These are phyloP conservation scores for Phrynosoma platyrhinos DNA, from an alignment of 2,113 vertebrate species.

Conservation along the genomic window DNA sequence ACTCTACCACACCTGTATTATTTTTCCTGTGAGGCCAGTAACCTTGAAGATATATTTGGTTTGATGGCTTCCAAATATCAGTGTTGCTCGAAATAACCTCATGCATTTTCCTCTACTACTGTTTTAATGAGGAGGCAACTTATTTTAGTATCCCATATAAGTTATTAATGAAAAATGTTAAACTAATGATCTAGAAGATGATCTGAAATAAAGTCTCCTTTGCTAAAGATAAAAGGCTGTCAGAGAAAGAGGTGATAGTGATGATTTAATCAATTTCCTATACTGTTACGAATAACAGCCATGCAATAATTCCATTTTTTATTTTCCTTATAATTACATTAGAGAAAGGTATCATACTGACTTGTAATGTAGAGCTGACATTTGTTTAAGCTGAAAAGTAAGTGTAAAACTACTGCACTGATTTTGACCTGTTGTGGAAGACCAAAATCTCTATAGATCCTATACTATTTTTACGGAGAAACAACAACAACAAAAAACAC, in stretches of 20 bases:
- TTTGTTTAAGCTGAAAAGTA: background rate
- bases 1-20: background rate
- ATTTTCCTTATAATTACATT: background rate
- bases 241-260: background rate
- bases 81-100: background rate
- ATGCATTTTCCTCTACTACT: conserved; percentile 34
- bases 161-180: conserved; percentile 48
- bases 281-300: background rate
- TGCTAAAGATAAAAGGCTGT: background rate
- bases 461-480: background rate
- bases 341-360: background rate
- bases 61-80: conserved; percentile 9
- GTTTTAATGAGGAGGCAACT: conserved; percentile 49
- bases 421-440: background rate
- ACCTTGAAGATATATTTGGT: background rate
- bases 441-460: background rate
- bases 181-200: conserved; percentile 46
- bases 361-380: background rate
- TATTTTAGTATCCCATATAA: conserved; percentile 16
- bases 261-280: too few relatives aligned
- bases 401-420: background rate
- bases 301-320: background rate
- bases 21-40: background rate
- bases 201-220: conserved; percentile 53
- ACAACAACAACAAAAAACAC: too few relatives aligned